Percentiles rank a stretch among this genome's conserved stretches.
Conservation (phyloP, 2,888 invertebrate genomes). For the Electrophaes corylata region DNA sequence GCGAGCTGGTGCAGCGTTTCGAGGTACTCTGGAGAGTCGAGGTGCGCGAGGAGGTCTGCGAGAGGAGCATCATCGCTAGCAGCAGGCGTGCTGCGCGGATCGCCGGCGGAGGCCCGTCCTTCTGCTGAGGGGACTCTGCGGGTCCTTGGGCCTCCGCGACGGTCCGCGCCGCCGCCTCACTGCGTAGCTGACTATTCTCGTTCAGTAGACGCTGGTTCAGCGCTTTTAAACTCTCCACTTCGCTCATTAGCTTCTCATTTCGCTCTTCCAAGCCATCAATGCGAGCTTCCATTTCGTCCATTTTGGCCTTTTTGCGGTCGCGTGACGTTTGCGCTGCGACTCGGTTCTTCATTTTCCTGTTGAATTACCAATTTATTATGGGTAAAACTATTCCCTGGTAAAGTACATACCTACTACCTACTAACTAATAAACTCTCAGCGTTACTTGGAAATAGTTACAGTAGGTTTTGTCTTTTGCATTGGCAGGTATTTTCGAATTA, state of each 20-base stretch:
- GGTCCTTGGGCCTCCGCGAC: constrained; percentile 89
- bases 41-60: constrained; percentile 92
- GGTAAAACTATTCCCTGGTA: too few species aligned
- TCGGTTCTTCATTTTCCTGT: constrained; percentile 96
- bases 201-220: constrained; percentile 87
- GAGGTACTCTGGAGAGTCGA: constrained; percentile 89
- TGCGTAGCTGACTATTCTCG: constrained; percentile 86
- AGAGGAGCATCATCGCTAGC: constrained; percentile 92
- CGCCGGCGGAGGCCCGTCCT: constrained; percentile 91
- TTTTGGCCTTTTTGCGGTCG: constrained; percentile 96
- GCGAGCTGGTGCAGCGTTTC: constrained; percentile 92
- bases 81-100: constrained; percentile 88
- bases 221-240: constrained; percentile 87
- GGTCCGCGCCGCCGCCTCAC: constrained; percentile 85
- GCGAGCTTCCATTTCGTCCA: constrained; percentile 93
- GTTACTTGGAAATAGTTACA: too few species aligned
- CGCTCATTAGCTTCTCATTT: constrained; percentile 86
- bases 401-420: too few species aligned
- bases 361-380: constrained; percentile 35
- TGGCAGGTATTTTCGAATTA: too few species aligned
- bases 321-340: constrained; percentile 99
- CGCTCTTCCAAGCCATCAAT: constrained; percentile 85
- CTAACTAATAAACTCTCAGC: too few species aligned
- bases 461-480: too few species aligned
- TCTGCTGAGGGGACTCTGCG: constrained; percentile 98